Evolutionary conservation across 2,888 invertebrate genomes (phyloP).

Genomic region (Euspilapteryx auroguttella): DNA sequence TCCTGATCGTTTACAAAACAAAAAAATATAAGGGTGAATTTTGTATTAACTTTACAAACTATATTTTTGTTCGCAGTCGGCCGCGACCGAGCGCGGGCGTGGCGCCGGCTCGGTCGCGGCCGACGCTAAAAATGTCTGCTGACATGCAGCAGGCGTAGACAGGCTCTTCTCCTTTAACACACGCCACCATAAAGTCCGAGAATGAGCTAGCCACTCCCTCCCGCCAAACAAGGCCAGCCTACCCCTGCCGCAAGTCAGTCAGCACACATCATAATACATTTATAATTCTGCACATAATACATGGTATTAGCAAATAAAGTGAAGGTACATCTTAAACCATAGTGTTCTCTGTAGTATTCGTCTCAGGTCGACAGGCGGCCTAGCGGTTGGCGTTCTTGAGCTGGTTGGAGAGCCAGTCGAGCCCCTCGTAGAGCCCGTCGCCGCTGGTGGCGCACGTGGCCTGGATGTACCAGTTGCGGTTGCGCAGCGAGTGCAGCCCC

Average conservation of each 20-base stretch:
- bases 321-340: conserved; percentile 56
- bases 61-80: conserved; percentile 53
- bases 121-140: too few relatives aligned
- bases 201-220: too few relatives aligned
- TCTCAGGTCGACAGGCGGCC: conserved; percentile 31
- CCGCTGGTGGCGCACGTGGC: conserved; percentile 99
- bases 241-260: conserved; percentile 39
- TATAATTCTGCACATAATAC: conserved; percentile 56
- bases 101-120: conserved; percentile 3
- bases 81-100: conserved; percentile 22
- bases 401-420: conserved; percentile 99
- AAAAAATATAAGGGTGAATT: conserved; percentile 35
- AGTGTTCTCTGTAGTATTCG: neutral
- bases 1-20: conserved; percentile 26
- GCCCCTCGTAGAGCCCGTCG: conserved; percentile 97
- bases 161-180: too few relatives aligned
- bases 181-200: too few relatives aligned
- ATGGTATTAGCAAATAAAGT: conserved; percentile 61
- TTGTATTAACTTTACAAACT: conserved; percentile 52
- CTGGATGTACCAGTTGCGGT: conserved; percentile 98
- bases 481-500: conserved; percentile 95
- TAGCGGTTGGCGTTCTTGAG: conserved; percentile 98
- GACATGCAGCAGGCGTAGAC: too few relatives aligned
- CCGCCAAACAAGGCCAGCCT: conserved; percentile 27
- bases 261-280: too few relatives aligned